phyloP scores from a whole-genome alignment of 2,888 invertebrate genomes.

The Podotricha telesiphe region DNA sequence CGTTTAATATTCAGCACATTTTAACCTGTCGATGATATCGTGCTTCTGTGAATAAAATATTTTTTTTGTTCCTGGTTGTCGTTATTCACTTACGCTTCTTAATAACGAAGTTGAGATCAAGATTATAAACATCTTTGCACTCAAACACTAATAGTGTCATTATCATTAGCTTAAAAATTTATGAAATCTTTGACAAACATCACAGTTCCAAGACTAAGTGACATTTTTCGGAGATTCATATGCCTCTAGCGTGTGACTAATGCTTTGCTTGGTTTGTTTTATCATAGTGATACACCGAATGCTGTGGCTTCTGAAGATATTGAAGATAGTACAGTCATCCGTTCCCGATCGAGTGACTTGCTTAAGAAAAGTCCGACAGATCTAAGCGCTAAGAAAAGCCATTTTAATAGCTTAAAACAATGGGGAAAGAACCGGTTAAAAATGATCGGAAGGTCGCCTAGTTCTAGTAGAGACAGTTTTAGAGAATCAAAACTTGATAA shows the following conservation, averaged over 20 bases:
- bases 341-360: constrained; percentile 90
- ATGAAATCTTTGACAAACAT: constrained; percentile 67
- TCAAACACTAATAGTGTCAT: constrained; percentile 81
- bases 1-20: constrained; percentile 69
- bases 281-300: constrained; percentile 81
- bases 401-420: constrained; percentile 92
- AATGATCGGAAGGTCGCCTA: constrained; percentile 87
- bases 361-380: constrained; percentile 87
- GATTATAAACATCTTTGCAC: constrained; percentile 76
- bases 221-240: constrained; percentile 68
- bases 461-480: constrained; percentile 81
- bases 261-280: constrained; percentile 84
- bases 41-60: constrained; percentile 79
- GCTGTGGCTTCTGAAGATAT: constrained; percentile 81
- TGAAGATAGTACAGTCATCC: constrained; percentile 82
- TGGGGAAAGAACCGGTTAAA: constrained; percentile 92
- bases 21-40: constrained; percentile 75
- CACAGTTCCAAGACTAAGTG: constrained; percentile 77
- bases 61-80: constrained; percentile 74
- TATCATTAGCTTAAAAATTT: constrained; percentile 80
- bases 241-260: constrained; percentile 83
- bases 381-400: constrained; percentile 82
- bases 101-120: constrained; percentile 58
- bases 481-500: constrained; percentile 73
- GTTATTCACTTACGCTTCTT: constrained; percentile 59